A percentile compares a stretch with the other conserved stretches of the same genome.
Evolutionary conservation across 2,113 vertebrate genomes (phyloP).

Genomic region (Alces alces): DNA sequence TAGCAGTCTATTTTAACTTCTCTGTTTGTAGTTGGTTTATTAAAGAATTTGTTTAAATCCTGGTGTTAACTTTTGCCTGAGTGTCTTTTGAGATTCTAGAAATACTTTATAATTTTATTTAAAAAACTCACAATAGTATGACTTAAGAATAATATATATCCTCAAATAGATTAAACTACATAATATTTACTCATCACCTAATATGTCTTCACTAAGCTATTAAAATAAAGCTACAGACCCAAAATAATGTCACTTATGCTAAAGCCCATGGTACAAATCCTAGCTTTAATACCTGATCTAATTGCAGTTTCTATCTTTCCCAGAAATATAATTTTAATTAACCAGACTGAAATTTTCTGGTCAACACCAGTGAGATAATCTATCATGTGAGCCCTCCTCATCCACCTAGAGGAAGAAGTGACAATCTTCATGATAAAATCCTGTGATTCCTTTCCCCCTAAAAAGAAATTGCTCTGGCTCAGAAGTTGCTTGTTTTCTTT

Average conservation of each 20-base stretch:
- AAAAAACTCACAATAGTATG: not conserved
- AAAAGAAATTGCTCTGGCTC: not conserved
- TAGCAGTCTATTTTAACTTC: not conserved
- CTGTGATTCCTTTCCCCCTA: too few relatives aligned
- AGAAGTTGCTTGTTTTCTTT: not conserved
- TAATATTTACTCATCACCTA: not conserved
- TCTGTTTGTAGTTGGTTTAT: not conserved
- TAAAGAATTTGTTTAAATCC: not conserved
- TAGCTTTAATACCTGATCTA: not conserved
- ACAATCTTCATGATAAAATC: not conserved
- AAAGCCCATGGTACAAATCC: not conserved
- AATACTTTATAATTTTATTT: not conserved
- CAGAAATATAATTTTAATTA: not conserved
- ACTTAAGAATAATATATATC: not conserved
- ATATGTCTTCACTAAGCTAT: not conserved
- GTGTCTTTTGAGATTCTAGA: not conserved
- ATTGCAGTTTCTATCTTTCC: not conserved
- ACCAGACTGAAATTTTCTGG: not conserved
- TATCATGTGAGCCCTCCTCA: not conserved
- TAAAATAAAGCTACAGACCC: not conserved
- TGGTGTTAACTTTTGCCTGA: not conserved
- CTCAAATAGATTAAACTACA: not conserved
- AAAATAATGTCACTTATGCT: not conserved
- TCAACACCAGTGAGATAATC: not conserved
- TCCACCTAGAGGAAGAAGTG: not conserved